Evolutionary conservation across 2,888 invertebrate species (phyloP), one percentile per base, ranked within the genome.

Genomic region (Athripsodes cinereus): DNA sequence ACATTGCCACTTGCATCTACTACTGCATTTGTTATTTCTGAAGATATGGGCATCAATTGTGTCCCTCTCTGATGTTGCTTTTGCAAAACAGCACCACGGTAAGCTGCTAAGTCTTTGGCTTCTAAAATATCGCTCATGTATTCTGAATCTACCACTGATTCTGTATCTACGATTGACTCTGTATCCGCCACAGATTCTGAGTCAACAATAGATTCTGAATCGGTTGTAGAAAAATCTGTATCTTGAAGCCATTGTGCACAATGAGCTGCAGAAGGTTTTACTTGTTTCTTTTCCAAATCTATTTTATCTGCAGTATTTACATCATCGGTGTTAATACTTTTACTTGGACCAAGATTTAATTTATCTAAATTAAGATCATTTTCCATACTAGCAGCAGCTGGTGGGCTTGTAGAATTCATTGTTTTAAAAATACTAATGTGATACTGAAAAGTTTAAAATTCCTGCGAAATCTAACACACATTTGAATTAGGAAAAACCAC

Each of bases 1-100:
- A 44, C n/a, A 31, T 56, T 56, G 21, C 56, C 56, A 16, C 44
- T 51, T 16, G 56, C n/a, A 22, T 56, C 56, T 5, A 50, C 50
- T 8, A 51, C 22, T 19, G 56, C 49, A 22, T 56, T 56, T 21
- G 20, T 20, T 5, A 26, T 48, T 2, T 40, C 16, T 8, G 40
- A 40, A 13, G 40, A 40, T 16, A 13, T 13, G 8, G 40, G 40
- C 2, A 40, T 16, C 13, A 40, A 13, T 8, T 40, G 8, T 40
- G 40, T 40, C 13, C 3, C 13, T n/a, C 13, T 3, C 13, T 40
- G 40, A 8, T 31, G 8, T 40, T 16, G 40, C 13, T 40, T 40
- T 13, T 40, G 5, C 13, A 40, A 40, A 3, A 40, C 16, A n/a
- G 13, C 5, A 6, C 11, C 11, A n/a, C n/a, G n/a, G n/a, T n/a